Evolutionary conservation across 1,140 invertebrate genomes (phyloP).

Genomic region (Penaeus japonicus): DNA sequence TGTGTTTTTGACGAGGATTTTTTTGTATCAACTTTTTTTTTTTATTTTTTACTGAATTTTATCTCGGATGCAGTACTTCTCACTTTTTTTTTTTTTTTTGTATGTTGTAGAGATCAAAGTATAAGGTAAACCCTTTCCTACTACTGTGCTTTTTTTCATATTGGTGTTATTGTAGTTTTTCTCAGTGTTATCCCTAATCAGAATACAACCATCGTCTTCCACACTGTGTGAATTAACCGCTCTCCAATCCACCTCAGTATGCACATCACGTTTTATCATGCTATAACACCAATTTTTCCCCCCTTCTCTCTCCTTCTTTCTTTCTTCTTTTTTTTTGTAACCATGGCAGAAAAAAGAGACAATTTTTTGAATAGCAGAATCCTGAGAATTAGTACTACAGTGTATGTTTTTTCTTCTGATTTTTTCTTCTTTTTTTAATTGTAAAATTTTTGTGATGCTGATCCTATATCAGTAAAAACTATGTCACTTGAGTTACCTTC

Average conservation of each 20-base stretch:
- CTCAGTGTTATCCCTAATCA: slow-evolving; percentile 2
- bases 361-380: too few relatives aligned
- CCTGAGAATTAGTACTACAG: too few relatives aligned
- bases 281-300: not conserved
- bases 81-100: not conserved
- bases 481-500: too few relatives aligned
- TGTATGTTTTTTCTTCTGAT: too few relatives aligned
- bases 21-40: not conserved
- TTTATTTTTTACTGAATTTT: not conserved
- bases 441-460: too few relatives aligned
- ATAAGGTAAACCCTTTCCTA: not conserved
- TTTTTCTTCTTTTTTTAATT: too few relatives aligned
- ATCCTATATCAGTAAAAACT: too few relatives aligned
- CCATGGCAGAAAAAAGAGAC: not conserved
- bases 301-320: not conserved
- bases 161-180: slow-evolving; percentile 2
- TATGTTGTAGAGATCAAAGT: not conserved
- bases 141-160: not conserved
- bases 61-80: not conserved
- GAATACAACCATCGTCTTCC: not conserved
- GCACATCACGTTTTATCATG: not conserved
- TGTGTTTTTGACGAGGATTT: not conserved
- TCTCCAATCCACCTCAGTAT: not conserved
- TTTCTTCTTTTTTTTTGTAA: not conserved
- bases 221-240: not conserved